phyloP scores from a whole-genome alignment of 2,113 vertebrate species.

The Anser cygnoides region DNA sequence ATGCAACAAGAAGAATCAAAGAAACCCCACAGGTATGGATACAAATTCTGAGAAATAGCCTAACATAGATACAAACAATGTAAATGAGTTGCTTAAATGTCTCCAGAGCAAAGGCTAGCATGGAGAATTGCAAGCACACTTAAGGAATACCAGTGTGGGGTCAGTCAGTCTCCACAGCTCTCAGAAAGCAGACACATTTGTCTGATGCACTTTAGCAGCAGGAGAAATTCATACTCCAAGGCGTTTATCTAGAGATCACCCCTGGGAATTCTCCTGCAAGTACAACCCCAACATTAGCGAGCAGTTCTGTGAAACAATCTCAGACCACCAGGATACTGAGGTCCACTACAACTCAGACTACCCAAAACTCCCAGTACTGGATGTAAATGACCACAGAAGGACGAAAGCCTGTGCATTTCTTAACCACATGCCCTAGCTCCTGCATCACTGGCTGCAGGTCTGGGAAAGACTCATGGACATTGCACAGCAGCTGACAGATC shows the following conservation, averaged over 20 bases:
- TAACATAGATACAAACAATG: not conserved
- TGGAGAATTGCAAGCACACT: not conserved
- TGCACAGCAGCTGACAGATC: constrained; percentile 76
- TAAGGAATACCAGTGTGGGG: not conserved
- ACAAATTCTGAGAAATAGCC: not conserved
- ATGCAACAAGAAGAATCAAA: not conserved
- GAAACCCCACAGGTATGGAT: not conserved
- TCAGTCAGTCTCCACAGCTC: not conserved
- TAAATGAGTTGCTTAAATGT: not conserved
- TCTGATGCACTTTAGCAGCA: not conserved
- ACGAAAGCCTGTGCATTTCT: not conserved
- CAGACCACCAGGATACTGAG: not conserved
- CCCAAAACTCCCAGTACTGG: not conserved
- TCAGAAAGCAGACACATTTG: rapidly evolving
- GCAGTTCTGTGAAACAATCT: not conserved
- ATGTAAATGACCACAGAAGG: not conserved
- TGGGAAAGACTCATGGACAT: constrained; percentile 45
- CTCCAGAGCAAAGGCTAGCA: not conserved
- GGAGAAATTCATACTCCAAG: not conserved
- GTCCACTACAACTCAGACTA: not conserved
- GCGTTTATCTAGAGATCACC: not conserved
- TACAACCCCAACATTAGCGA: not conserved
- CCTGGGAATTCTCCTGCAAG: not conserved
- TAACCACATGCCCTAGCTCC: constrained; percentile 71
- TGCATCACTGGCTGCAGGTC: constrained; percentile 70